phyloP scores from a whole-genome alignment of 2,888 invertebrate genomes.

The Rhimphoctona megacephalus region DNA sequence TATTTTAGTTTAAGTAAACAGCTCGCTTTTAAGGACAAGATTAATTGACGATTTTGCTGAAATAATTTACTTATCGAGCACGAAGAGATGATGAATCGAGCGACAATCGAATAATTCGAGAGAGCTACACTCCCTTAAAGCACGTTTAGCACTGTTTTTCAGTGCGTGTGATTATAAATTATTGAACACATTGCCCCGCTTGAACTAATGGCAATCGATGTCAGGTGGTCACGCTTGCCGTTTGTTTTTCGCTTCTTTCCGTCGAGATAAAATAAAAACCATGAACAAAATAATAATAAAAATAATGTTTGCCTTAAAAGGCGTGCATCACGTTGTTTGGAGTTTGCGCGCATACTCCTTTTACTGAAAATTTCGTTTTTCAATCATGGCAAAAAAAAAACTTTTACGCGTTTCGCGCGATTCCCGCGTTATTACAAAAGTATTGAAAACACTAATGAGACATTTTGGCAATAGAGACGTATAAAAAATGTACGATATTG shows the following conservation, averaged over 20 bases:
- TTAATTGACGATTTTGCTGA: conserved; percentile 28
- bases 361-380: conserved; percentile 6
- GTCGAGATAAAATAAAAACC: conserved; percentile 9
- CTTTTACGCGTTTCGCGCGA: conserved; percentile 36
- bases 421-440: conserved; percentile 68
- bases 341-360: conserved; percentile 39
- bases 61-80: conserved; percentile 41
- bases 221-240: conserved; percentile 11
- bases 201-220: conserved; percentile 30
- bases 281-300: not conserved
- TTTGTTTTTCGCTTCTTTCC: conserved; percentile 39
- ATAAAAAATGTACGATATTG: conserved; percentile 71
- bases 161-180: conserved; percentile 57
- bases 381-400: conserved; percentile 14
- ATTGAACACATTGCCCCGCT: conserved; percentile 35
- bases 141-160: conserved; percentile 52
- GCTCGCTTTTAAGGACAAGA: not conserved
- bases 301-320: conserved; percentile 12
- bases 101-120: conserved; percentile 28
- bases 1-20: not conserved
- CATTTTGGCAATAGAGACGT: conserved; percentile 72
- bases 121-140: conserved; percentile 8
- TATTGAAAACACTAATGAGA: conserved; percentile 66
- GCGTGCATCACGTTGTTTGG: conserved; percentile 27
- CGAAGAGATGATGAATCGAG: conserved; percentile 24